These are phyloP conservation scores for Vanessa atalanta DNA, from an alignment of 1,140 invertebrate genomes.

Conservation along the genomic window DNA sequence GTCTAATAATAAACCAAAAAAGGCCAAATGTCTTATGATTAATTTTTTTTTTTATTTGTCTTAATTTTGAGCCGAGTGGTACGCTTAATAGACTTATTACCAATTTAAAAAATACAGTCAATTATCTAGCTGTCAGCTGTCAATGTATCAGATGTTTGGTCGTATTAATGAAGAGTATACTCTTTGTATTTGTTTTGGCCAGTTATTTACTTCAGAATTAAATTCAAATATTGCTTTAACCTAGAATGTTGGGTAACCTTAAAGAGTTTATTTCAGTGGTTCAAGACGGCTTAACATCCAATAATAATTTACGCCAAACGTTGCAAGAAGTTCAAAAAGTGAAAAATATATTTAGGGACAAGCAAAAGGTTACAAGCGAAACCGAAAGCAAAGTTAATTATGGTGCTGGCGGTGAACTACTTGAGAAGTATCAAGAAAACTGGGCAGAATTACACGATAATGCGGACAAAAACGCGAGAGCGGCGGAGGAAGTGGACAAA, in stretches of 20 bases:
- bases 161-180: too few species aligned
- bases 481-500: conserved; percentile 69
- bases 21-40: too few species aligned
- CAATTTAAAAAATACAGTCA: too few species aligned
- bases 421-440: conserved; percentile 70
- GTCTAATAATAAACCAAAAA: too few species aligned
- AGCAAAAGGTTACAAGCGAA: conserved; percentile 59
- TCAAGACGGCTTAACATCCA: conserved; percentile 70
- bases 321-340: conserved; percentile 75
- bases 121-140: too few species aligned
- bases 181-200: not conserved
- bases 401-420: conserved; percentile 62
- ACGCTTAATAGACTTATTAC: too few species aligned
- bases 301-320: conserved; percentile 69
- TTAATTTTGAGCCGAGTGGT: too few species aligned
- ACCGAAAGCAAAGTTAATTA: conserved; percentile 71
- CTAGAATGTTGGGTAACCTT: conserved; percentile 70
- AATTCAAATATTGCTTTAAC: not conserved
- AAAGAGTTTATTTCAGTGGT: conserved; percentile 75
- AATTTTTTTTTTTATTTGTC: too few species aligned
- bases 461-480: conserved; percentile 67
- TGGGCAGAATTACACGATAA: conserved; percentile 71
- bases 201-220: not conserved
- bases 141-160: too few species aligned
- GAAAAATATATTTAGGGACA: conserved; percentile 73